Base-by-base conservation (phyloP, 2,888 invertebrate genomes). In the Muscina levida region DNA sequence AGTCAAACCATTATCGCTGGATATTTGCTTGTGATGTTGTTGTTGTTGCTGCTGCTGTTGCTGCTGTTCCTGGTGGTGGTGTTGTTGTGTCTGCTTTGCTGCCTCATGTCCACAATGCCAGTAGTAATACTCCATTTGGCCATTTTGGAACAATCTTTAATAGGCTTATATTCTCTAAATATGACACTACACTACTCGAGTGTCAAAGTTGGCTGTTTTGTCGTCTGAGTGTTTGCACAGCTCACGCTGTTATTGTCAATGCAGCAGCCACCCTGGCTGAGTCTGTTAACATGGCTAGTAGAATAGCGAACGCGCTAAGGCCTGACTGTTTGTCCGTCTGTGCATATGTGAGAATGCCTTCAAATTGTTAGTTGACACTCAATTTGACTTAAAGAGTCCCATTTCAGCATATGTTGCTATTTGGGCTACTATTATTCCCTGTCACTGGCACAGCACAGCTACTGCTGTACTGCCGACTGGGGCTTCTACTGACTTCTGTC, bases 291-390 rank as follows among this genome's bases (percentile, higher is more conserved):
- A 66, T 70, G 70, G 73, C 70, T 73, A 73, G 66, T 76, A 72
- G 56, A 57, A 56, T 57, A 46, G 3, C 11, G 53, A 53, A 53
- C 51, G 72, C 51, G 24, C 77, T 65, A 56, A 66, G 68, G 11
- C 66, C 56, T 42, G 53, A 31, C n/a, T 24, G 19, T 13, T 31
- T 19, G 68, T 66, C 37, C 37, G 62, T 70, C 10, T 10, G 10
- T 72, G 31, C 37, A 24, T 57, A 39, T 51, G 77, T 82, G 81
- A 5, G 31, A 31, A 31, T 83, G 83, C 65, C 73, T 74, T 86
- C 85, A 88, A 88, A 88, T 88, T 87, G 88, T 86, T 87, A 89
- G 88, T 88, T 89, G 88, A 88, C 88, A 88, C 88, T 87, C 88
- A 87, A 87, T 88, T 89, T 87, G 89, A 86, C 88, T 86, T 85